Evolutionary conservation across 2,888 invertebrate species (phyloP).

Genomic region (Coremacera marginata): DNA sequence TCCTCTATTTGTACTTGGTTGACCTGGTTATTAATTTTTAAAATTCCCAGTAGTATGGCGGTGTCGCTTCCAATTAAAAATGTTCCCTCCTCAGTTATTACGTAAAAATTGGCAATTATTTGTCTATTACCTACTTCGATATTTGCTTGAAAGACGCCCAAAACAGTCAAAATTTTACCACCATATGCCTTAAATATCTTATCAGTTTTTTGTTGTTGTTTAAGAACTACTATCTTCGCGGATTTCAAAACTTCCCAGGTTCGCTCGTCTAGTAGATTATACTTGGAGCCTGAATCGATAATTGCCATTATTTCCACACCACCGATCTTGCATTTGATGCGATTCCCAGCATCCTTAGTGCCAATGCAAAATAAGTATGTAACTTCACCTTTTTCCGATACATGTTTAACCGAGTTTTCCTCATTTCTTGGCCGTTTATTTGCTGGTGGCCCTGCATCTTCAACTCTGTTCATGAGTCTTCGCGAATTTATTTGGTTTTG

Average conservation of each 20-base stretch:
- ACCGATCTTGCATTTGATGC: too few species aligned
- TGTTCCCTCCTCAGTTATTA: constrained; percentile 22
- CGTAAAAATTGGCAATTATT: constrained; percentile 9
- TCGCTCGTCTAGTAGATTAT: background rate
- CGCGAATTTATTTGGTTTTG: background rate
- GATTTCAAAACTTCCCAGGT: background rate
- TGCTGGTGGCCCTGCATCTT: background rate
- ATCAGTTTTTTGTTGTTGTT: background rate
- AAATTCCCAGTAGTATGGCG: constrained; percentile 11
- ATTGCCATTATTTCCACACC: too few species aligned
- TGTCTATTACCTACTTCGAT: background rate
- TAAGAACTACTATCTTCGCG: background rate
- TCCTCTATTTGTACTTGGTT: constrained; percentile 2
- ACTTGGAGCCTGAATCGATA: background rate
- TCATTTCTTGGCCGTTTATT: background rate
- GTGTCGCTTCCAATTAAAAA: constrained; percentile 18
- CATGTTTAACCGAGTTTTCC: background rate
- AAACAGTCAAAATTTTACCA: background rate
- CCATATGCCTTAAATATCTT: constrained; percentile 12
- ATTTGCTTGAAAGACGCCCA: background rate
- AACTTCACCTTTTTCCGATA: background rate
- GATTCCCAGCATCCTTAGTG: background rate
- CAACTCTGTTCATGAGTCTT: constrained; percentile 1
- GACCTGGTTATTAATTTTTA: background rate
- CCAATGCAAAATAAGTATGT: background rate